Conservation (phyloP, 2,113 vertebrate species). For the Hassar affinis region DNA sequence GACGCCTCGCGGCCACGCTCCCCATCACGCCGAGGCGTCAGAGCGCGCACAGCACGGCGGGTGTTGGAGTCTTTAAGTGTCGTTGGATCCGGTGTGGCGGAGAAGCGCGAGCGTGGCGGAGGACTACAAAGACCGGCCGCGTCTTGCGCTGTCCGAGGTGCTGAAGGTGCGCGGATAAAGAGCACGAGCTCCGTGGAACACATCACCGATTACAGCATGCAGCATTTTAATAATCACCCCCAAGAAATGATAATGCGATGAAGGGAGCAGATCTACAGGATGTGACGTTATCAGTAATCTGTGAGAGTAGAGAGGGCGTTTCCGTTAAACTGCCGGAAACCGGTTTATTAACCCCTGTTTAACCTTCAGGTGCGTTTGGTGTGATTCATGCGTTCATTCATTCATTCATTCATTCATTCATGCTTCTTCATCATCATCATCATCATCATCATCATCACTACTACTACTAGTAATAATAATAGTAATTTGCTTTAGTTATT, state of each 20-base stretch:
- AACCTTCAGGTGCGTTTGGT: not conserved
- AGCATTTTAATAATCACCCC: not conserved
- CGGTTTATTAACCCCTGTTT: constrained; percentile 5
- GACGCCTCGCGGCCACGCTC: constrained; percentile 57
- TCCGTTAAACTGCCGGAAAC: not conserved
- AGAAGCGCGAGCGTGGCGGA: not conserved
- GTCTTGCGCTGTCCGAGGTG: constrained; percentile 57
- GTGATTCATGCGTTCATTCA: not conserved
- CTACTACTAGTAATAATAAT: too few relatives aligned
- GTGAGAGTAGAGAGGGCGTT: constrained; percentile 1
- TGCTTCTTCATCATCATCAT: too few relatives aligned
- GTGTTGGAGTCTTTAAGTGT: constrained; percentile 32
- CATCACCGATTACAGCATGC: not conserved
- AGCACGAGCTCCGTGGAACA: not conserved
- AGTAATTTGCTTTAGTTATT: too few relatives aligned
- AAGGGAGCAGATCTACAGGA: not conserved
- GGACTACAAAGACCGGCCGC: constrained; percentile 46
- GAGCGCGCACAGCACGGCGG: constrained; percentile 32
- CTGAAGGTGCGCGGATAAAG: constrained; percentile 39
- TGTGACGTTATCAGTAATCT: not conserved
- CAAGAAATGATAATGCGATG: not conserved
- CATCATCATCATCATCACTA: too few relatives aligned
- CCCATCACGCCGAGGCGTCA: constrained; percentile 42
- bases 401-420: too few relatives aligned
- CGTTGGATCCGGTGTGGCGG: too few relatives aligned